These are phyloP conservation scores for Gasteruption jaculator DNA, from an alignment of 2,888 invertebrate species.

Conservation along the genomic window DNA sequence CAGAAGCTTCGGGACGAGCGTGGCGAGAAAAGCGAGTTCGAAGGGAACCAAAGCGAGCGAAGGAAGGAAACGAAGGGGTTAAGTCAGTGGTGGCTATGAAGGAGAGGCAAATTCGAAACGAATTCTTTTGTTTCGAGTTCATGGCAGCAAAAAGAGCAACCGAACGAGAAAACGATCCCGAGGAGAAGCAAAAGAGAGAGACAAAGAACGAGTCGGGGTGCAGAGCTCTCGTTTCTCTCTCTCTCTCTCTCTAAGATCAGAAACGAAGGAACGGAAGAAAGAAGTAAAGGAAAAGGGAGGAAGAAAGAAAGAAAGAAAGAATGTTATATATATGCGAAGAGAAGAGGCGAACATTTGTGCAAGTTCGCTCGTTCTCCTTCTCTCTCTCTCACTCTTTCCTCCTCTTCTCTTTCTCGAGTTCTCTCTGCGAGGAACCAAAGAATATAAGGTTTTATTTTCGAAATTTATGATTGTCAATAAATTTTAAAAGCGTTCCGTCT, in stretches of 20 bases:
- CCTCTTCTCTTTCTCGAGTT: conserved; percentile 18
- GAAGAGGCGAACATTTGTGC: too few species aligned
- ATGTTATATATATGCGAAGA: conserved; percentile 15
- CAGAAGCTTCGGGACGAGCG: conserved; percentile 22
- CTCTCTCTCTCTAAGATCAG: too few species aligned
- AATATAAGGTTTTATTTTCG: conserved; percentile 53
- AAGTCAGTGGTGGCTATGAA: conserved; percentile 14
- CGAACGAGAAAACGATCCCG: conserved; percentile 29
- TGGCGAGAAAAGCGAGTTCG: conserved; percentile 21
- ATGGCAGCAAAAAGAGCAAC: conserved; percentile 41
- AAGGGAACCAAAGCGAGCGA: conserved; percentile 19
- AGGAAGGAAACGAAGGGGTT: conserved; percentile 9
- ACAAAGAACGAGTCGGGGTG: conserved; percentile 1
- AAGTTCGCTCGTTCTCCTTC: too few species aligned
- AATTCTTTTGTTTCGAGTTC: conserved; percentile 48
- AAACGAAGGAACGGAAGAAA: conserved; percentile 15
- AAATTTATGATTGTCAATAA: conserved; percentile 54
- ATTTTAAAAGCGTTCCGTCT: conserved; percentile 53
- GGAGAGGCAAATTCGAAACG: conserved; percentile 43
- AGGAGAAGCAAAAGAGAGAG: too few species aligned
- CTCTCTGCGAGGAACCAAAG: too few species aligned
- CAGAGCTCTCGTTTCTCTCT: too few species aligned
- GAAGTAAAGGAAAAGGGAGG: conserved; percentile 18
- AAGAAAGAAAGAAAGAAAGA: conserved; percentile 11
- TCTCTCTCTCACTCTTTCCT: conserved; percentile 19